Conservation (phyloP, 2,797 vertebrate genomes). For the Myiotriccus ornatus region DNA sequence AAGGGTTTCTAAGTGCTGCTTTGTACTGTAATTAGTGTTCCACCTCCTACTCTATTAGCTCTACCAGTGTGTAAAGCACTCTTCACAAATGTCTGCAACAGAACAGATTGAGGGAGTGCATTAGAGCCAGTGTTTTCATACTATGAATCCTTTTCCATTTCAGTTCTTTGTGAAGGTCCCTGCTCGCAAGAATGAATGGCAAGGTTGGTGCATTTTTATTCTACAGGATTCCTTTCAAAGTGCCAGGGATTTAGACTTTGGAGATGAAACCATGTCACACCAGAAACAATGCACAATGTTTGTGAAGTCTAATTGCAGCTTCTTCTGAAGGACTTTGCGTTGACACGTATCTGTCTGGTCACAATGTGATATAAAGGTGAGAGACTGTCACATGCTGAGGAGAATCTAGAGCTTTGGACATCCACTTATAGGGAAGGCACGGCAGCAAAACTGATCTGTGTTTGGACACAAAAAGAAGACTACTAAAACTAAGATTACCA, state of each 20-base stretch:
- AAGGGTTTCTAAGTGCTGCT: neutral
- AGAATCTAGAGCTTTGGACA: neutral
- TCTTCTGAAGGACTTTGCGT: neutral
- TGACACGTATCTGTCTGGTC: neutral
- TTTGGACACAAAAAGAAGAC: neutral
- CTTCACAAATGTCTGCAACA: neutral
- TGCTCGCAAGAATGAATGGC: neutral
- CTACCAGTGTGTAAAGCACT: neutral
- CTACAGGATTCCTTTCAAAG: neutral
- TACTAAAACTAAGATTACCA: neutral
- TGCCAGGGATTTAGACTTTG: neutral
- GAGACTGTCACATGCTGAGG: neutral
- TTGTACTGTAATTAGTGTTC: conserved; percentile 22
- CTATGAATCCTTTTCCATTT: neutral
- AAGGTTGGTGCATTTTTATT: neutral
- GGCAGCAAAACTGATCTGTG: neutral
- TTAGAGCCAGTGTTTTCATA: neutral
- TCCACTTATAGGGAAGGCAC: neutral
- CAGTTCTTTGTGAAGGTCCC: neutral
- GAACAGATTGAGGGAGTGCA: neutral
- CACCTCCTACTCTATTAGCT: neutral
- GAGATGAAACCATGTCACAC: neutral
- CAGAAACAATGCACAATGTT: neutral
- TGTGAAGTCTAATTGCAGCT: neutral
- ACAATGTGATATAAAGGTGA: neutral